Conservation (phyloP, 1,140 invertebrate species). For the Ceratina calcarata region DNA sequence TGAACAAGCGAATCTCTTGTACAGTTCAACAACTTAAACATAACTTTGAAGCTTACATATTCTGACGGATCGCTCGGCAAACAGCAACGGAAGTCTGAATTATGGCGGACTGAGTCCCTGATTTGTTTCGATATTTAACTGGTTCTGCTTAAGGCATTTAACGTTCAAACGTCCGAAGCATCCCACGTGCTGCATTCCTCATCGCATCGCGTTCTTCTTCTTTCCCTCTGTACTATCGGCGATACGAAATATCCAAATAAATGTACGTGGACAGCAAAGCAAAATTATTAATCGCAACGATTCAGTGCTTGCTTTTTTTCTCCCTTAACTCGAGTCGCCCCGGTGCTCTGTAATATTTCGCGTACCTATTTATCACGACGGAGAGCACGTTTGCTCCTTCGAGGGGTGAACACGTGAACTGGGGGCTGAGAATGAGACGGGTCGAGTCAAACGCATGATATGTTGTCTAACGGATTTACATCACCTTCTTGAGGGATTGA, state of each 20-base stretch:
- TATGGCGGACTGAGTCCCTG: constrained; percentile 77
- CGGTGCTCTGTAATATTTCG: constrained; percentile 36
- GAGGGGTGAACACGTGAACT: constrained; percentile 57
- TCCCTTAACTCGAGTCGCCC: background rate
- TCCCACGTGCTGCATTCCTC: background rate
- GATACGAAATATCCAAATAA: background rate
- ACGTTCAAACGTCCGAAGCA: constrained; percentile 7
- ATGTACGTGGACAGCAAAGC: too few species aligned
- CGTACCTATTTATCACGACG: constrained; percentile 30
- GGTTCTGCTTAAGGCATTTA: constrained; percentile 69
- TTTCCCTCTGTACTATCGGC: background rate
- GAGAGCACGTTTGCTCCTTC: constrained; percentile 41
- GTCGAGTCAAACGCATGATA: constrained; percentile 69
- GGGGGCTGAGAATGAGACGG: constrained; percentile 37
- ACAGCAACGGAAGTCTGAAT: constrained; percentile 77
- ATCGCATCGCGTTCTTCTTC: background rate
- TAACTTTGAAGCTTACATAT: constrained; percentile 78
- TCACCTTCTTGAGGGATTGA: constrained; percentile 69
- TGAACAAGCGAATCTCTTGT: constrained; percentile 55
- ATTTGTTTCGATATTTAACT: constrained; percentile 80
- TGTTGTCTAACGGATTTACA: constrained; percentile 78
- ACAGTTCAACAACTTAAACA: constrained; percentile 79
- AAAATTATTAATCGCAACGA: too few species aligned
- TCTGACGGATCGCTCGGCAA: constrained; percentile 78
- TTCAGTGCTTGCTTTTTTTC: background rate